Evolutionary conservation across 1,140 invertebrate genomes (phyloP), one percentile per base, ranked within the genome.

Genomic region (Drosophila orosa): DNA sequence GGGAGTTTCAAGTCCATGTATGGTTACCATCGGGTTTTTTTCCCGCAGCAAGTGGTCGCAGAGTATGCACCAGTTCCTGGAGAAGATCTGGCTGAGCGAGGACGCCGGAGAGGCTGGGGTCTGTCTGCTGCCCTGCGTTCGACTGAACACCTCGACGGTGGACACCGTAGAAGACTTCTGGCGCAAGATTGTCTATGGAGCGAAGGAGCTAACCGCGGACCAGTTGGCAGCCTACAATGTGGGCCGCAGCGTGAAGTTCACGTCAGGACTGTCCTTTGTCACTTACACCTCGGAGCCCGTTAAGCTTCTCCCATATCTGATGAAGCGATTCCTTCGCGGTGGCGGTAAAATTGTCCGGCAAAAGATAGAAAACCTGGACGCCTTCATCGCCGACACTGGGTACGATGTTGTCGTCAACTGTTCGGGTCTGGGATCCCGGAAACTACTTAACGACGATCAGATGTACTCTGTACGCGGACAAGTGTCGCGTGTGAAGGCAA

Each of bases 381-480:
- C 94, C 62, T 82, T 95, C 0, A 72, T 91, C 2, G 62, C 92
- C 1, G 80, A 92, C 2, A 92, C 92, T 8, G 10, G 85, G 0
- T 96, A 93, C 82, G 94, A 96, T 89, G 92, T 95, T 3, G 92
- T 97, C 31, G 93, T 97, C 25, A 97, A 97, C 90, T 97, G 96
- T 78, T 93, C 94, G 24, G 96, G 96, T 1, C 55, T 91, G 8
- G 91, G 91, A 8, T 85, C 97, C 0, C 93, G 93, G 10, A 93
- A 95, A 7, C 89, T 96, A 7, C 93, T 94, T 3, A 91, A 92
- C 8, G 96, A 97, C 92, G 59, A 90, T 5, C 74, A 86, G 40
- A 91, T 96, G 17, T 80, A 84, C 39, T 93, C 96, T 8, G 93
- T 96, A n/a, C 93, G 96, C 74, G 96, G 96, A 19, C 96, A 96